phyloP scores from a whole-genome alignment of 2,113 vertebrate species.

The Noturus placidus region DNA sequence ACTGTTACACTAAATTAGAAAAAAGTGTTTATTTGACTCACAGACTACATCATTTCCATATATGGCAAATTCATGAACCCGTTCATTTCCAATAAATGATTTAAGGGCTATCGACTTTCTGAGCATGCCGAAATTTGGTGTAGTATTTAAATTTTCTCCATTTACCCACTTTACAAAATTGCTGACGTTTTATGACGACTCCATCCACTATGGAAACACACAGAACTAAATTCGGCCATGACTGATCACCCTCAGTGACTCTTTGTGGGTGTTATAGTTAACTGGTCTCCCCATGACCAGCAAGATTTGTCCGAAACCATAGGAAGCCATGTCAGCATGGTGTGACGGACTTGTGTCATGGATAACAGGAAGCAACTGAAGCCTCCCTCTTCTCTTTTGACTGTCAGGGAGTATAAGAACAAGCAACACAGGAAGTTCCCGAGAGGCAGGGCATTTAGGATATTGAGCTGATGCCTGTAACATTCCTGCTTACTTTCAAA shows the following conservation, averaged over 20 bases:
- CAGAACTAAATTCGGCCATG: neutral
- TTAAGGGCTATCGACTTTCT: neutral
- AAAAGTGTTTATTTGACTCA: neutral
- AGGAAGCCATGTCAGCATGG: conserved; percentile 50
- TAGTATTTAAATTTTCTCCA: no score
- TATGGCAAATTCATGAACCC: neutral
- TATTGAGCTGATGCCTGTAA: neutral
- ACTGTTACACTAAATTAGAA: neutral
- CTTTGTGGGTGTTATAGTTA: conserved; percentile 55
- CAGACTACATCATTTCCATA: neutral
- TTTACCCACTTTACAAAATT: neutral
- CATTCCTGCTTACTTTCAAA: neutral
- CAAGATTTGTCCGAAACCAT: conserved; percentile 56
- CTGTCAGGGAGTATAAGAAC: conserved; percentile 45
- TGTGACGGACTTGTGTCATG: conserved; percentile 59
- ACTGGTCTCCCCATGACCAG: conserved; percentile 65
- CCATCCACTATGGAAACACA: neutral
- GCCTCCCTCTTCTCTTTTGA: conserved; percentile 29
- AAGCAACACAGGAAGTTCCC: conserved; percentile 25
- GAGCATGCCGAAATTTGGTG: neutral
- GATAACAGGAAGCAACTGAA: conserved; percentile 59
- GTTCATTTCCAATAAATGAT: neutral
- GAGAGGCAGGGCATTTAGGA: neutral
- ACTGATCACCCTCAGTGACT: neutral
- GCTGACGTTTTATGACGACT: neutral